phyloP scores from a whole-genome alignment of 2,888 invertebrate genomes.

The Loripinus fragilis region DNA sequence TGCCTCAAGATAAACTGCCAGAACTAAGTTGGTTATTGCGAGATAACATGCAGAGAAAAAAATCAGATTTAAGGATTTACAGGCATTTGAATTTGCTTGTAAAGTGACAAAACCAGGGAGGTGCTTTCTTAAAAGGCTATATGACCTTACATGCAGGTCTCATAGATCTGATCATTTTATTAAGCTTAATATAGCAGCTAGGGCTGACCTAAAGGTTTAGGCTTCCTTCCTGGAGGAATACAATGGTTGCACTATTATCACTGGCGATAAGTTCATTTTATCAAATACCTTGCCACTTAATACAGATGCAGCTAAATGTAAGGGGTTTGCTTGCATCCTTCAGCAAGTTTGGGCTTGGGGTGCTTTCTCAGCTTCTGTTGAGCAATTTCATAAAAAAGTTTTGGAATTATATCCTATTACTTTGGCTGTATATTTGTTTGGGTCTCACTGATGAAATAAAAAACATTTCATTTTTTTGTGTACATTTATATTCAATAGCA shows the following conservation, averaged over 20 bases:
- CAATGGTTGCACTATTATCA: conserved; percentile 40
- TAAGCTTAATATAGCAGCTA: conserved; percentile 15
- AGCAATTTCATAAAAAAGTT: conserved; percentile 32
- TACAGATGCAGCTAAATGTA: conserved; percentile 38
- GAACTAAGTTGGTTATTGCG: not conserved
- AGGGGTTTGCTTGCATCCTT: conserved; percentile 30
- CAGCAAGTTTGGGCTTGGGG: conserved; percentile 28
- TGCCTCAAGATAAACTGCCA: conserved; percentile 27
- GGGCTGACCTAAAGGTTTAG: conserved; percentile 36
- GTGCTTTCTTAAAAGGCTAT: conserved; percentile 37
- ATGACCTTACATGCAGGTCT: conserved; percentile 30
- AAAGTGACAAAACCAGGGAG: conserved; percentile 37
- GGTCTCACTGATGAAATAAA: conserved; percentile 26
- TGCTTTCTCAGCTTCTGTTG: conserved; percentile 17
- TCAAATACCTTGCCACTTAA: conserved; percentile 21
- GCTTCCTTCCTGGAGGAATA: conserved; percentile 20
- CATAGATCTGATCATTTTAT: conserved; percentile 26
- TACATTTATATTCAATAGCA: not conserved
- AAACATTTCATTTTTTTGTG: conserved; percentile 38
- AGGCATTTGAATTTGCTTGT: conserved; percentile 28
- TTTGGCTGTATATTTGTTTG: conserved; percentile 33
- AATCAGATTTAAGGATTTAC: conserved; percentile 5
- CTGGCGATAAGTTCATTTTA: conserved; percentile 30
- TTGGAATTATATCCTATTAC: conserved; percentile 40
- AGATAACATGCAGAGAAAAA: not conserved